These are phyloP conservation scores for Brachypalpus laphriformis DNA, from an alignment of 2,888 invertebrate genomes.

Conservation along the genomic window DNA sequence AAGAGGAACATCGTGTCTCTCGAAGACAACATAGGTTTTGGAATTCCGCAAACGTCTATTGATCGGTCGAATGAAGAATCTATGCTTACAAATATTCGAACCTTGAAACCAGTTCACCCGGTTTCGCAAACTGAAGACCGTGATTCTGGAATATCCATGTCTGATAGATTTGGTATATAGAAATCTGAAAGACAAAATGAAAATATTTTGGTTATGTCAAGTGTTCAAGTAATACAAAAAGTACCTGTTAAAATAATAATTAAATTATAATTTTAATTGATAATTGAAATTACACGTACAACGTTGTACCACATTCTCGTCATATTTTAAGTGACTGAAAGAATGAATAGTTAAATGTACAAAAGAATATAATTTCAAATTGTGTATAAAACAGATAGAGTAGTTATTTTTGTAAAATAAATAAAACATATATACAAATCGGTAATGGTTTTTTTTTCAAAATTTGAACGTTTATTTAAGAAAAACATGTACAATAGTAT, in stretches of 20 bases:
- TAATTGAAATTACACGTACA: not conserved
- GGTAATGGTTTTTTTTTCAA: too few species aligned
- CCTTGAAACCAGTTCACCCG: constrained; percentile 24
- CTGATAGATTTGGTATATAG: constrained; percentile 17
- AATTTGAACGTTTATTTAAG: too few species aligned
- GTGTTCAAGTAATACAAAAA: constrained; percentile 2
- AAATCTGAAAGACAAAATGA: not conserved
- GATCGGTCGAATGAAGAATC: not conserved
- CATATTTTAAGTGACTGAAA: not conserved
- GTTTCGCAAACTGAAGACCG: constrained; percentile 22
- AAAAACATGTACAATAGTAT: too few species aligned
- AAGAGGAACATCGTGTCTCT: constrained; percentile 78
- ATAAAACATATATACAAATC: not conserved
- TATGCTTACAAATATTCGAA: constrained; percentile 10
- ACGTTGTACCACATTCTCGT: not conserved
- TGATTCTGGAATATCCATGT: constrained; percentile 56
- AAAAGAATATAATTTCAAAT: not conserved
- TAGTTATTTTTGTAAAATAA: not conserved
- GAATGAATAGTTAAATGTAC: not conserved
- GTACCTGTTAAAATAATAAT: constrained; percentile 12
- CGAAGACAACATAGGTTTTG: constrained; percentile 79
- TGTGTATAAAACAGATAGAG: not conserved
- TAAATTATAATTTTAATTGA: not conserved
- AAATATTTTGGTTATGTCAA: not conserved
- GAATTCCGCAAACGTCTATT: not conserved